A percentile compares a stretch with the other conserved stretches of the same genome.
phyloP scores from a whole-genome alignment of 1,140 invertebrate genomes.

The Myzus persicae region DNA sequence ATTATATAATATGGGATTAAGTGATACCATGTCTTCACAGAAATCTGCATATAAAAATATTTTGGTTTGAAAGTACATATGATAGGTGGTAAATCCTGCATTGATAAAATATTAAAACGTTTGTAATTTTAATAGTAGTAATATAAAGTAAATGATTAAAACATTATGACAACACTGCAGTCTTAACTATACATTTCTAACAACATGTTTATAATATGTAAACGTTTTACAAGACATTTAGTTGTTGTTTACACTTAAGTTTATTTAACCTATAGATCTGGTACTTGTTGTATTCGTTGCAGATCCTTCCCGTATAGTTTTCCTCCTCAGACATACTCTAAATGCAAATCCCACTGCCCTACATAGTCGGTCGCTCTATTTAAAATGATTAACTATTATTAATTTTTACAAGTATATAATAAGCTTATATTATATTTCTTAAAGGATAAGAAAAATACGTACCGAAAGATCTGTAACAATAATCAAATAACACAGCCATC shows the following conservation, averaged over 20 bases:
- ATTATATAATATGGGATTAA: too few relatives aligned
- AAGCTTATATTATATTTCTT: background rate
- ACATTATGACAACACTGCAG: too few relatives aligned
- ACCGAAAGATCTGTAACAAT: conserved; percentile 31
- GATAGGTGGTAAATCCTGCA: too few relatives aligned
- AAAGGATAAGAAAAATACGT: background rate
- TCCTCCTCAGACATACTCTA: background rate
- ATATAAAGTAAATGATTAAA: background rate
- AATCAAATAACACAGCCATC: conserved; percentile 35
- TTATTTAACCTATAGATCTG: conserved; percentile 35
- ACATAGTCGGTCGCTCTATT: conserved; percentile 25
- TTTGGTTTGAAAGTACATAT: too few relatives aligned
- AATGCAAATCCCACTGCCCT: conserved; percentile 26
- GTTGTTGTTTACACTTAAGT: background rate
- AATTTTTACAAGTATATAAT: background rate
- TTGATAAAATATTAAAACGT: too few relatives aligned
- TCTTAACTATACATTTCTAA: background rate
- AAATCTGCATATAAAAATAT: too few relatives aligned
- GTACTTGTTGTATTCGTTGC: background rate
- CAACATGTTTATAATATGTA: background rate
- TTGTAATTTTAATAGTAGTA: background rate
- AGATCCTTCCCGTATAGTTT: conserved; percentile 13
- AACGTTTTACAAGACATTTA: background rate
- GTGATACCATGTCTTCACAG: too few relatives aligned
- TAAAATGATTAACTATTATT: background rate